Conservation (phyloP, 2,888 invertebrate species). For the Synanthedon formicaeformis region DNA sequence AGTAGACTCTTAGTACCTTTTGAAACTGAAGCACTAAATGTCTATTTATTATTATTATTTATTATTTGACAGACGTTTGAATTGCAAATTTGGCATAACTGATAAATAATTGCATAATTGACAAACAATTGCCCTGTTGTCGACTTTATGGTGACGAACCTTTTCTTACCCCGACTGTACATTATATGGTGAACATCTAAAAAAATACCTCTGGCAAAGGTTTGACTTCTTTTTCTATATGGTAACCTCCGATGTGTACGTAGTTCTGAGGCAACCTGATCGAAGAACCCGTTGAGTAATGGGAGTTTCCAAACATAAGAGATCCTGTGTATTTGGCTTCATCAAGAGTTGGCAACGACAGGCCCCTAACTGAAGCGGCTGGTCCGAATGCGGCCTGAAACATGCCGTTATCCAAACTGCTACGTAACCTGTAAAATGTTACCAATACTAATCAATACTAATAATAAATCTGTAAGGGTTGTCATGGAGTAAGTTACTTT, state of each 20-base stretch:
- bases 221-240: slow-evolving; percentile 1
- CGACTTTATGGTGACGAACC: too few species aligned
- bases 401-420: background rate
- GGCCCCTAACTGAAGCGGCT: background rate
- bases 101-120: too few species aligned
- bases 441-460: too few species aligned
- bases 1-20: too few species aligned
- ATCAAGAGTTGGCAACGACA: background rate
- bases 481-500: too few species aligned
- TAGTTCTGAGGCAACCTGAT: slow-evolving; percentile 4
- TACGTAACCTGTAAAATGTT: background rate
- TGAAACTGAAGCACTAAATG: too few species aligned
- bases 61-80: too few species aligned
- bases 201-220: slow-evolving; percentile 3
- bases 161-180: too few species aligned
- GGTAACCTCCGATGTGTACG: slow-evolving; percentile 4
- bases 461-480: too few species aligned
- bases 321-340: slow-evolving; percentile 3
- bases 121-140: too few species aligned
- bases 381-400: slow-evolving; percentile 6
- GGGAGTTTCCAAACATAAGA: slow-evolving; percentile 4
- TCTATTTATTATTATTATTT: too few species aligned
- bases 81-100: too few species aligned
- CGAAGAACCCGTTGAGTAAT: slow-evolving; percentile 2
- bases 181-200: background rate